Conservation (phyloP, 1,140 invertebrate species). For the Andricus grossulariae region DNA sequence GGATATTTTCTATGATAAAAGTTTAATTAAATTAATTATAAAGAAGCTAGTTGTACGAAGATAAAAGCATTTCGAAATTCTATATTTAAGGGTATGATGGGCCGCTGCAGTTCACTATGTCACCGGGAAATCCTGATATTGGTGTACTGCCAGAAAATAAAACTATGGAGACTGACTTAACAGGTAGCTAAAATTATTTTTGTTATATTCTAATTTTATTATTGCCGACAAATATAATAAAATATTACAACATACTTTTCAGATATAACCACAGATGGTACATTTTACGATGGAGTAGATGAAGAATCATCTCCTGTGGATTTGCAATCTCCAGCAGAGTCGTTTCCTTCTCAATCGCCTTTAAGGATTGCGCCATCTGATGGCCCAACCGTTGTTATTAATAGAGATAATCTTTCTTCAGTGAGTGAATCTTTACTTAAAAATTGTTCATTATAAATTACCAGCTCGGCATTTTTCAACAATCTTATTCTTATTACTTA, state of each 20-base stretch:
- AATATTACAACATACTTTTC: conserved; percentile 35
- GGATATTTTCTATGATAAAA: no score
- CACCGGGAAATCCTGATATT: conserved; percentile 84
- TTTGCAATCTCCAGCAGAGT: conserved; percentile 70
- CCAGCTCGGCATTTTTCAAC: conserved; percentile 9
- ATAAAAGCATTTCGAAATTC: conserved; percentile 28
- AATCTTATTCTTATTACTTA: background rate
- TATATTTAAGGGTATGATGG: conserved; percentile 85
- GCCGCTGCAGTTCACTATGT: conserved; percentile 87
- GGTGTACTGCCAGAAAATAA: conserved; percentile 75
- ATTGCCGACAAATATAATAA: conserved; percentile 26
- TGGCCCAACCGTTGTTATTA: conserved; percentile 71
- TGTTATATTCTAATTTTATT: background rate
- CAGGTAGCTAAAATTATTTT: conserved; percentile 54
- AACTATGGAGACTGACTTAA: conserved; percentile 63
- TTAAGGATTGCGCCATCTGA: conserved; percentile 76
- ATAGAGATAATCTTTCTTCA: conserved; percentile 69
- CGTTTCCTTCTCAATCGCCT: conserved; percentile 68
- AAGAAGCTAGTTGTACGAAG: background rate
- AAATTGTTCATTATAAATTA: conserved; percentile 20
- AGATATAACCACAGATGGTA: conserved; percentile 67
- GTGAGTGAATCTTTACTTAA: conserved; percentile 49
- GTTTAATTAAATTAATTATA: background rate
- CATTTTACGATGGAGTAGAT: conserved; percentile 78
- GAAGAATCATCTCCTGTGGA: conserved; percentile 80